These are phyloP conservation scores for Prionchulus punctatus DNA, from an alignment of 2,888 invertebrate species.

Conservation along the genomic window DNA sequence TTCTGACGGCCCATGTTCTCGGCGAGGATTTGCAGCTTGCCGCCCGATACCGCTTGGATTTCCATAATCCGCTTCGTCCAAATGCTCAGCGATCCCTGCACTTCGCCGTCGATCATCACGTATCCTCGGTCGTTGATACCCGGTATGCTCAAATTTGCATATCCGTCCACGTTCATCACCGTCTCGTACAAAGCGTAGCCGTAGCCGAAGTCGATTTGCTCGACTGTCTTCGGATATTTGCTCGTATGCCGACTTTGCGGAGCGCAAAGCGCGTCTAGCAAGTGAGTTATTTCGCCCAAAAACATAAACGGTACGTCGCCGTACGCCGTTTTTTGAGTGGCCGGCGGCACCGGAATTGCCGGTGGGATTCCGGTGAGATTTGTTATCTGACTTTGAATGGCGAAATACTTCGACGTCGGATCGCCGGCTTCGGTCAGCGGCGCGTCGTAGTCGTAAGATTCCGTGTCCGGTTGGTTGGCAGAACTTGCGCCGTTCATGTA, in stretches of 20 bases:
- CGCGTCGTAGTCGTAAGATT: slow-evolving; percentile 28
- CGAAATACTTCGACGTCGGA: slow-evolving; percentile 13
- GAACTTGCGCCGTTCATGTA: slow-evolving; percentile 5
- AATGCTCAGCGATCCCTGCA: slow-evolving; percentile 5
- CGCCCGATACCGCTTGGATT: neutral
- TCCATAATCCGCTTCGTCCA: neutral
- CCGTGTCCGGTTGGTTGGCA: slow-evolving; percentile 14
- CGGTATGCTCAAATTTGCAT: neutral
- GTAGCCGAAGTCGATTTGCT: slow-evolving; percentile 26
- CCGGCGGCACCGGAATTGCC: slow-evolving; percentile 38
- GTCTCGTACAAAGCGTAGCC: slow-evolving; percentile 52
- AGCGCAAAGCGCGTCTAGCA: neutral
- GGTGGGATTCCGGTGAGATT: slow-evolving; percentile 6
- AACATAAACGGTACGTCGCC: neutral
- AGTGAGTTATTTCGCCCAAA: neutral
- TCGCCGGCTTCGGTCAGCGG: slow-evolving; percentile 28
- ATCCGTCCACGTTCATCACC: slow-evolving; percentile 34
- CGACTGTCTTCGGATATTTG: slow-evolving; percentile 8
- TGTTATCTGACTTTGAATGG: slow-evolving; percentile 11
- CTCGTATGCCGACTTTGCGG: neutral
- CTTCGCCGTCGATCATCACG: slow-evolving; percentile 45
- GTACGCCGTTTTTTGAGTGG: slow-evolving; percentile 44
- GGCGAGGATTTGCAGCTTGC: slow-evolving; percentile 30
- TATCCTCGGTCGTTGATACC: slow-evolving; percentile 47
- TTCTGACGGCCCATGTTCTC: slow-evolving; percentile 70